These are phyloP conservation scores for Theocolax elegans DNA, from an alignment of 1,140 invertebrate species.

Conservation along the genomic window DNA sequence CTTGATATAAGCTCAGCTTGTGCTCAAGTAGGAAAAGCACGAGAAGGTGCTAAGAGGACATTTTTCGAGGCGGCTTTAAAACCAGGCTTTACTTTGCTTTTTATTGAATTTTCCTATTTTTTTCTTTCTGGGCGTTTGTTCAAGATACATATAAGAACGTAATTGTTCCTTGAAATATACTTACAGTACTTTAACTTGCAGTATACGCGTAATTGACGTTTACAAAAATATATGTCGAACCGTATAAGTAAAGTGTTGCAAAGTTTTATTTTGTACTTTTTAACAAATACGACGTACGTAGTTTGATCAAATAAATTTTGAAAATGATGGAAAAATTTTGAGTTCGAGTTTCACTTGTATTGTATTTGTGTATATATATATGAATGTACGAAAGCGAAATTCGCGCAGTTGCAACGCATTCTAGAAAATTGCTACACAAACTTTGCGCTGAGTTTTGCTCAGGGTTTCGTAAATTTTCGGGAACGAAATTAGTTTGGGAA, in stretches of 20 bases:
- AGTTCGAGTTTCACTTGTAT: slow-evolving; percentile 14
- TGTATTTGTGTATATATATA: background rate
- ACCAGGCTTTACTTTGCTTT: background rate
- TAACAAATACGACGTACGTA: too few relatives aligned
- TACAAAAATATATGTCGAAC: too few relatives aligned
- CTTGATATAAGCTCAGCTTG: slow-evolving; percentile 2
- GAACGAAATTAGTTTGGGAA: slow-evolving; percentile 32
- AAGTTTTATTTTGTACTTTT: too few relatives aligned
- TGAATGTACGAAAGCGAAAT: background rate
- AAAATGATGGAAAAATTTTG: slow-evolving; percentile 5
- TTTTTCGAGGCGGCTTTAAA: background rate
- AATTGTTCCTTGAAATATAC: too few relatives aligned
- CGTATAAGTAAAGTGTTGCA: too few relatives aligned
- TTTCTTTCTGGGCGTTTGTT: too few relatives aligned
- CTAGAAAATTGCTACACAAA: slow-evolving; percentile 15
- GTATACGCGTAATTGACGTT: too few relatives aligned
- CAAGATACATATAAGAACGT: too few relatives aligned
- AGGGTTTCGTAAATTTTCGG: slow-evolving; percentile 23
- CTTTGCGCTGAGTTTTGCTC: slow-evolving; percentile 3
- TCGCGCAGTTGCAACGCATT: background rate
- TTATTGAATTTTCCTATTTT: too few relatives aligned
- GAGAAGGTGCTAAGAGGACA: background rate
- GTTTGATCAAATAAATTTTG: too few relatives aligned
- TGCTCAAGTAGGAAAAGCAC: background rate
- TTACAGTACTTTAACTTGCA: too few relatives aligned